Percentiles rank a stretch among this genome's conserved stretches.
Conservation (phyloP, 2,888 invertebrate species). For the Caradrina clavipalpis region DNA sequence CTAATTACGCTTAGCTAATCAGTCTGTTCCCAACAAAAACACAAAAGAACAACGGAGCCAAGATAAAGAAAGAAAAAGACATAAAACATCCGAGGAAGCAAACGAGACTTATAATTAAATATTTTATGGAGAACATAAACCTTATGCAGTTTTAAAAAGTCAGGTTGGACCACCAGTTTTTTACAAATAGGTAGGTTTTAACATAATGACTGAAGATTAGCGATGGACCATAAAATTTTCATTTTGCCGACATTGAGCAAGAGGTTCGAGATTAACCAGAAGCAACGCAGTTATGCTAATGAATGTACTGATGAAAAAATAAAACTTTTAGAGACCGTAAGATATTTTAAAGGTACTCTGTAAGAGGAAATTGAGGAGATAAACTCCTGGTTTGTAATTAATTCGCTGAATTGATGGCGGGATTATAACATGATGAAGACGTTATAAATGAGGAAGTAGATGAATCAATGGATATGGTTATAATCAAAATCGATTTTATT, state of each 20-base stretch:
- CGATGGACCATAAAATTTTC: conserved; percentile 59
- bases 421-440: neutral
- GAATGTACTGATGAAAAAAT: conserved; percentile 66
- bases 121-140: conserved; percentile 47
- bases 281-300: conserved; percentile 62
- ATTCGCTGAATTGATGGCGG: conserved; percentile 35
- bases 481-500: neutral
- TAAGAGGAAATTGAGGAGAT: conserved; percentile 37
- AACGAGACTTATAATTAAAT: conserved; percentile 49
- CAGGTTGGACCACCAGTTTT: conserved; percentile 27
- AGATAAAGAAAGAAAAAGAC: conserved; percentile 5
- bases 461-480: neutral
- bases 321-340: conserved; percentile 46
- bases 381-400: conserved; percentile 29
- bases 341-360: conserved; percentile 45
- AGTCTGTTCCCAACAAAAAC: neutral
- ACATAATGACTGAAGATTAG: conserved; percentile 60
- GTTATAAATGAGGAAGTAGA: neutral
- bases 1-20: neutral
- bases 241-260: conserved; percentile 59
- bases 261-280: conserved; percentile 59
- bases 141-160: conserved; percentile 48
- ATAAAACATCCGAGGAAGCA: conserved; percentile 17
- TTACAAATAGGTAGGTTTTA: conserved; percentile 54
- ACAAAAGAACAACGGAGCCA: neutral